Conservation (phyloP, 2,797 vertebrate genomes). For the Tragelaphus eurycerus region DNA sequence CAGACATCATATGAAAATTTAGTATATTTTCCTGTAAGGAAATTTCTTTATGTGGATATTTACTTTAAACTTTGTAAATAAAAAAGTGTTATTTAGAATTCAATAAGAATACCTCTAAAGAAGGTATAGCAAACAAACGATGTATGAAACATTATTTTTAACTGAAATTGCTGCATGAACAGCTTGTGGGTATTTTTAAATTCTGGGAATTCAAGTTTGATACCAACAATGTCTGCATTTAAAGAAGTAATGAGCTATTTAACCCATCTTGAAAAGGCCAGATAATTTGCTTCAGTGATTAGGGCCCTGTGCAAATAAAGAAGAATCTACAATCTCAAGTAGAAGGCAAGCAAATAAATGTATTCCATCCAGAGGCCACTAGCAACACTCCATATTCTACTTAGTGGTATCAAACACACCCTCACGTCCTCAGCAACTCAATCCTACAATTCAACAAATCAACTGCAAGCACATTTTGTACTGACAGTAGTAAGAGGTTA, state of each 20-base stretch:
- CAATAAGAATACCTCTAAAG: slow-evolving; percentile 31
- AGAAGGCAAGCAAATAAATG: not conserved
- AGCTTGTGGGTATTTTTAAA: not conserved
- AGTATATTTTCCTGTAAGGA: slow-evolving; percentile 22
- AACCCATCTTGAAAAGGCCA: not conserved
- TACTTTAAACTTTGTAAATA: slow-evolving; percentile 36
- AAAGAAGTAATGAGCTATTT: not conserved
- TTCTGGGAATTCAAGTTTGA: slow-evolving; percentile 5
- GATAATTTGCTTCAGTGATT: not conserved
- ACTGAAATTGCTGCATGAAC: not conserved
- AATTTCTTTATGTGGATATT: not conserved
- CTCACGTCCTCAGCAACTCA: fast-evolving
- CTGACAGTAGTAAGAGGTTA: not conserved
- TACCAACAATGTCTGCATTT: not conserved
- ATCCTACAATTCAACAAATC: not conserved
- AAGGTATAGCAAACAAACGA: not conserved
- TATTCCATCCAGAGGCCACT: not conserved
- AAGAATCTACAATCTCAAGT: not conserved
- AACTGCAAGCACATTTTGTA: not conserved
- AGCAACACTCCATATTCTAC: not conserved
- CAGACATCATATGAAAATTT: slow-evolving; percentile 65
- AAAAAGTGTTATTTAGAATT: not conserved
- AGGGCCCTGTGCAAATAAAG: not conserved
- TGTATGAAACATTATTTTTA: slow-evolving; percentile 5
- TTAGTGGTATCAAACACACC: not conserved